Evolutionary conservation across 2,888 invertebrate genomes (phyloP), one percentile per base, ranked within the genome.

Genomic region (Bugulina stolonifera): DNA sequence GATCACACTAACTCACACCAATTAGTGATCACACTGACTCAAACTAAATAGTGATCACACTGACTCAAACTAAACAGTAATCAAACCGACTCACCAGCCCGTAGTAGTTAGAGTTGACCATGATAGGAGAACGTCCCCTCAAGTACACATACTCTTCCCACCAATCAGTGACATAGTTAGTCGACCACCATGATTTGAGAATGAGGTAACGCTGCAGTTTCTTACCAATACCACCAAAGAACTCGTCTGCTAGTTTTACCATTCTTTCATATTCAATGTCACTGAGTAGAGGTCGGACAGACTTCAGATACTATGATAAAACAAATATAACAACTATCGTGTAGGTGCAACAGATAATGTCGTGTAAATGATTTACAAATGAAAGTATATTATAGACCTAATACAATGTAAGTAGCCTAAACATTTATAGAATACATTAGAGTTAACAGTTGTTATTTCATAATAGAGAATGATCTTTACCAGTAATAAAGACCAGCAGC

Each of bases 111-210:
- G 94, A 94, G 86, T 96, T 96, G 73, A 97, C 92, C 91, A 97
- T 94, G 35, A 97, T 87, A 0, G 96, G 93, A 0, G 92, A 91
- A 73, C 97, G 89, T 29, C 95, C 94, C 69, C 95, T 88, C 43
- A 96, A 88, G 83, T 97, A 97, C 35, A 97, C 94, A 81, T 93
- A 97, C 84, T 97, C 95, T 85, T 97, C 96, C 96, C 96, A 97
- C 96, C 96, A 97, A 89, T 97, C 96, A 0, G 94, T 94, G 0
- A 87, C 88, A 80, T 87, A 88, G 80, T 87, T 88, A 64, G 85
- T 85, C 57, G 87, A 84, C 83, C 87, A 87, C 95, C 95, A 97
- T 75, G 95, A 95, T 85, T 99, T 99, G n/a, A 99, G 87, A 34
- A 91, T 83, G n/a, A 99, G 88, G 85, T 97, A 99, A 81, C 94